phyloP scores from a whole-genome alignment of 2,888 invertebrate genomes.

The Cheilosia pagana region DNA sequence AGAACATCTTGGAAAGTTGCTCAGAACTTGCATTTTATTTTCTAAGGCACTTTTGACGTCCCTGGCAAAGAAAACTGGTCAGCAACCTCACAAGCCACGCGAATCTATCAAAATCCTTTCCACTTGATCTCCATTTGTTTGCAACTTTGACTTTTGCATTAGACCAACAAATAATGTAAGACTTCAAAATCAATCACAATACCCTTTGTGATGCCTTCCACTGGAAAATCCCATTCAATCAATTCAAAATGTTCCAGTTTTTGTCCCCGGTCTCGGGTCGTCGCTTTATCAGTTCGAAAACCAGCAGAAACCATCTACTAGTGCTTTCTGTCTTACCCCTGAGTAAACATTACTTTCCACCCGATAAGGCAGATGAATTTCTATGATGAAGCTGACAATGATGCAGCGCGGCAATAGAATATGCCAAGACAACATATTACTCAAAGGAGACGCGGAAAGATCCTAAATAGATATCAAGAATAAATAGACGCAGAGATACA shows the following conservation, averaged over 20 bases:
- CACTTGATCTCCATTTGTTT: too few relatives aligned
- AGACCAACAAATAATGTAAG: neutral
- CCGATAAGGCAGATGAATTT: slow-evolving; percentile 72
- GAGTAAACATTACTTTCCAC: slow-evolving; percentile 57
- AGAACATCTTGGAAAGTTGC: too few relatives aligned
- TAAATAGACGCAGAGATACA: neutral
- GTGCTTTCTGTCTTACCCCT: slow-evolving; percentile 23
- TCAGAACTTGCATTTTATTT: too few relatives aligned
- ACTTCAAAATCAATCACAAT: neutral
- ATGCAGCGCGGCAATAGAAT: slow-evolving; percentile 53
- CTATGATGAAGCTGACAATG: slow-evolving; percentile 67
- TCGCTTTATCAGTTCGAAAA: slow-evolving; percentile 16
- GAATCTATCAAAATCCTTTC: too few relatives aligned
- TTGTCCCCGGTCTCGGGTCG: neutral
- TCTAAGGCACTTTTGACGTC: too few relatives aligned
- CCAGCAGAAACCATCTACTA: slow-evolving; percentile 19
- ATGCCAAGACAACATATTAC: slow-evolving; percentile 50
- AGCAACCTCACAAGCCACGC: too few relatives aligned
- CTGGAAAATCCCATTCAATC: slow-evolving; percentile 19
- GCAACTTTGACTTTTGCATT: neutral
- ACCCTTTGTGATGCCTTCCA: neutral
- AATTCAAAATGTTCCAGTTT: slow-evolving; percentile 18
- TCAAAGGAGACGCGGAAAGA: slow-evolving; percentile 47
- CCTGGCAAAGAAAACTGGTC: too few relatives aligned
- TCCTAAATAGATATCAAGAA: slow-evolving; percentile 51